Evolutionary conservation across 1,140 invertebrate genomes (phyloP).

Genomic region (Drosophila micromelanica): DNA sequence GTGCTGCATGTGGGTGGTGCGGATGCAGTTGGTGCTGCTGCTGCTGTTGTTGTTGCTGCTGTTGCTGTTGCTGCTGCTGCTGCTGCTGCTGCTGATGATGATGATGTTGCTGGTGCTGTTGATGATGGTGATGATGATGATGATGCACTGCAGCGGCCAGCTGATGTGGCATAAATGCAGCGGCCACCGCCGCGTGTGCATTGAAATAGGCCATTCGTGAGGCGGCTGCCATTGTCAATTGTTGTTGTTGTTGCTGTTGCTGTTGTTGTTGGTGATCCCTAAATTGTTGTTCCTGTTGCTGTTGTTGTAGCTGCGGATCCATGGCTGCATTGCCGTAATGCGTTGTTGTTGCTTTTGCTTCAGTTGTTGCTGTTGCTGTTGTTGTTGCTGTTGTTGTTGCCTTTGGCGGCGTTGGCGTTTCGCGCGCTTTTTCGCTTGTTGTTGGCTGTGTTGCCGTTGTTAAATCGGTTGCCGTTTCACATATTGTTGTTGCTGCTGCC

Average conservation of each 20-base stretch:
- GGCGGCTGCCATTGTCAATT: conserved; percentile 89
- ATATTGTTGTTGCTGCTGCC: conserved; percentile 28
- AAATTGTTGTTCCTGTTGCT: conserved; percentile 33
- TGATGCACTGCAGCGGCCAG: conserved; percentile 68
- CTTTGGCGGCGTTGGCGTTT: conserved; percentile 49
- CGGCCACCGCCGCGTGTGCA: conserved; percentile 94
- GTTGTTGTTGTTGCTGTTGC: conserved; percentile 60
- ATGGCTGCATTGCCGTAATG: conserved; percentile 9
- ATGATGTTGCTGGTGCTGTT: conserved; percentile 31
- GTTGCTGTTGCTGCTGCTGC: conserved; percentile 1
- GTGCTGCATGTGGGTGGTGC: conserved; percentile 20
- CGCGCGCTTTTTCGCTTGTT: conserved; percentile 24
- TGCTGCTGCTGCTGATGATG: conserved; percentile 22
- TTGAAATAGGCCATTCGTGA: conserved; percentile 94
- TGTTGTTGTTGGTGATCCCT: conserved; percentile 30
- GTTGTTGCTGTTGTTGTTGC: conserved; percentile 24
- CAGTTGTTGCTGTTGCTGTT: conserved; percentile 16
- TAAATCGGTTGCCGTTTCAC: conserved; percentile 57
- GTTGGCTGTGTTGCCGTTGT: conserved; percentile 40
- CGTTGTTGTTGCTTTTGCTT: conserved; percentile 4
- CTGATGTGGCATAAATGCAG: conserved; percentile 90
- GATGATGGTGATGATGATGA: conserved; percentile 57
- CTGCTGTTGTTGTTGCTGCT: conserved; percentile 21
- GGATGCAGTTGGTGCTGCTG: conserved; percentile 36
- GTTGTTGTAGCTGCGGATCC: conserved; percentile 22